Evolutionary conservation across 2,888 invertebrate species (phyloP), one percentile per base, ranked within the genome.

Genomic region (Erynnis tages): DNA sequence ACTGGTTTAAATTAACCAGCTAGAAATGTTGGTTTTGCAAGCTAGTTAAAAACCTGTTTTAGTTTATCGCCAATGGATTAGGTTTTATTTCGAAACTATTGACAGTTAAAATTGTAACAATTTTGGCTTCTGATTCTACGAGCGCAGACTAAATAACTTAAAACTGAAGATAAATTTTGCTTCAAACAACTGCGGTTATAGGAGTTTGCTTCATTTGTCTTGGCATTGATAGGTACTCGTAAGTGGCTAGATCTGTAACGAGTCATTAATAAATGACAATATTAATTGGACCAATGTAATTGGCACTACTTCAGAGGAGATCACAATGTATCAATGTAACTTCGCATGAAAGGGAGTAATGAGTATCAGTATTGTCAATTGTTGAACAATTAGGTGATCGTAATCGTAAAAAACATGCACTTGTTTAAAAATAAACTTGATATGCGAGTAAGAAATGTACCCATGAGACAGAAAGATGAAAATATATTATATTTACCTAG

Each of bases 281-380:
- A 16, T 17, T 32, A 35, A 35, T 46, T 46, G 37, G 45, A 46
- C 35, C 16, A 17, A 27, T 23, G 17, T 37, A 46, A 46, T 46
- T 46, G 46, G 46, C 46, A 46, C 35, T 25, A 19, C 35, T 46
- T 46, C 35, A 46, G 46, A 46, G 14, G 46, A 46, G 17, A 21
- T 27, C 46, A 25, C 27, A 45, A 34, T 27, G 27, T 46, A n/a
- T 35, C 17, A 17, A 19, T 11, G 27, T 4, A 17, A 10, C 19
- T 27, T 11, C 4, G 37, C 37, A 47, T 6, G 47, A 47, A 37
- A 37, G 17, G 29, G 37, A 37, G 37, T 47, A 25, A 46, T 17
- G 35, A 27, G 34, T 35, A 34, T 14, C 45, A 11, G 35, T 46
- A n/a, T n/a, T n/a, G n/a, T n/a, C n/a, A n/a, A n/a, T 46, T 27